Evolutionary conservation across 2,888 invertebrate species (phyloP).

Genomic region (Parnassius orleans): DNA sequence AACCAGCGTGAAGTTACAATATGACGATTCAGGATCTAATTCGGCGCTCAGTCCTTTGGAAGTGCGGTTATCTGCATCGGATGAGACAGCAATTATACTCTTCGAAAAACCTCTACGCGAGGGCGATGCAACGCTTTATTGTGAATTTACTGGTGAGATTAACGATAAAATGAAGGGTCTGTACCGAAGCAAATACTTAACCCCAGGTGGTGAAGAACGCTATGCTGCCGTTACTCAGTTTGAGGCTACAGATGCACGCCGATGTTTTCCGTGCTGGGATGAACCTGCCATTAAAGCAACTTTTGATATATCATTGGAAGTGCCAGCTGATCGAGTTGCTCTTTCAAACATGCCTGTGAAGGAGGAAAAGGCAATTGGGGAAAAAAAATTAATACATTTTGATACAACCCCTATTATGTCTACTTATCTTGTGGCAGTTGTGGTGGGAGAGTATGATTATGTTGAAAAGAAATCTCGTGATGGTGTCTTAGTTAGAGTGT

Average conservation of each 20-base stretch:
- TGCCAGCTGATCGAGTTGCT: slow-evolving; percentile 90
- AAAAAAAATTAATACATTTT: slow-evolving; percentile 84
- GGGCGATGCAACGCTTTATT: slow-evolving; percentile 81
- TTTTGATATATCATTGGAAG: slow-evolving; percentile 92
- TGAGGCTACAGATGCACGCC: slow-evolving; percentile 93
- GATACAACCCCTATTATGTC: slow-evolving; percentile 96
- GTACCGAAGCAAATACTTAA: slow-evolving; percentile 93
- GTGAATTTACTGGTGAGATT: slow-evolving; percentile 91
- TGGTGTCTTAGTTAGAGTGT: slow-evolving; percentile 90
- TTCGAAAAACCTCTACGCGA: slow-evolving; percentile 82
- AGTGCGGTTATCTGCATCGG: slow-evolving; percentile 68
- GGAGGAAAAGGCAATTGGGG: slow-evolving; percentile 65
- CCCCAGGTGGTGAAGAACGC: slow-evolving; percentile 87
- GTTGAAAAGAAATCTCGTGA: slow-evolving; percentile 92
- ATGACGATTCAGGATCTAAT: slow-evolving; percentile 64
- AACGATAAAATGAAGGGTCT: slow-evolving; percentile 98
- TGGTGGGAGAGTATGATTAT: slow-evolving; percentile 97
- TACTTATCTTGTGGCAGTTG: slow-evolving; percentile 95
- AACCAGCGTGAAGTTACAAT: slow-evolving; percentile 79
- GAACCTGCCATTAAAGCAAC: slow-evolving; percentile 98
- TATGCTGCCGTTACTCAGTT: slow-evolving; percentile 96
- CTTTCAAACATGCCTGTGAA: slow-evolving; percentile 95
- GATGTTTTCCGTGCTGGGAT: slow-evolving; percentile 99
- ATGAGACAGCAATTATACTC: slow-evolving; percentile 85
- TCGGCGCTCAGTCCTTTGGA: slow-evolving; percentile 53